phyloP scores from a whole-genome alignment of 1,140 invertebrate genomes.

The Metopolophium dirhodum region DNA sequence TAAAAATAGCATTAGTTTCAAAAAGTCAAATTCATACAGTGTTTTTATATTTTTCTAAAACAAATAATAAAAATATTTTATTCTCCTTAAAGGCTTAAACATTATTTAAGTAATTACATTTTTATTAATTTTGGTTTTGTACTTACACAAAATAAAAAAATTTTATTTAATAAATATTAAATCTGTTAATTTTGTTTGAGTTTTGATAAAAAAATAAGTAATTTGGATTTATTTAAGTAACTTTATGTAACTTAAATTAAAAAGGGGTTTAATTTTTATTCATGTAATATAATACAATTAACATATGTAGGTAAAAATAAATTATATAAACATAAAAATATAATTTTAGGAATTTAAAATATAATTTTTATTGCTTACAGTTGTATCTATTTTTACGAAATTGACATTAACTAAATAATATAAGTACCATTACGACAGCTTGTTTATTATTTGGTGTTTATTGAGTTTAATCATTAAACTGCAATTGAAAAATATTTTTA shows the following conservation, averaged over 20 bases:
- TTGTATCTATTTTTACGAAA: background rate
- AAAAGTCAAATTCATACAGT: background rate
- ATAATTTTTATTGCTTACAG: background rate
- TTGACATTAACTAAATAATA: background rate
- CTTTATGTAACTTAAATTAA: background rate
- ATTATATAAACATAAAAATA: background rate
- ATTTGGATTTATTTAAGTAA: background rate
- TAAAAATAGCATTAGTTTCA: background rate
- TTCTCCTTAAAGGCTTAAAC: background rate
- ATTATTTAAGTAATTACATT: background rate
- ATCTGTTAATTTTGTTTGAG: no score
- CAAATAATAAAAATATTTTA: background rate
- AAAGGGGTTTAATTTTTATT: no score
- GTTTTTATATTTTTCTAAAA: background rate
- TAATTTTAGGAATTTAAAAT: background rate
- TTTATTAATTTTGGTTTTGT: background rate
- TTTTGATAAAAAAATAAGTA: background rate
- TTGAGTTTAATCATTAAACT: background rate
- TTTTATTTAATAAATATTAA: background rate
- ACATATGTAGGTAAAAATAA: background rate
- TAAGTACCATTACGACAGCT: background rate
- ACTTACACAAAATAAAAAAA: background rate
- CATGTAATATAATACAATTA: no score
- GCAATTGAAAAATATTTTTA: background rate
- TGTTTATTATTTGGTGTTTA: background rate